Conservation (phyloP, 2,113 vertebrate species). For the Saguinus imperator region DNA sequence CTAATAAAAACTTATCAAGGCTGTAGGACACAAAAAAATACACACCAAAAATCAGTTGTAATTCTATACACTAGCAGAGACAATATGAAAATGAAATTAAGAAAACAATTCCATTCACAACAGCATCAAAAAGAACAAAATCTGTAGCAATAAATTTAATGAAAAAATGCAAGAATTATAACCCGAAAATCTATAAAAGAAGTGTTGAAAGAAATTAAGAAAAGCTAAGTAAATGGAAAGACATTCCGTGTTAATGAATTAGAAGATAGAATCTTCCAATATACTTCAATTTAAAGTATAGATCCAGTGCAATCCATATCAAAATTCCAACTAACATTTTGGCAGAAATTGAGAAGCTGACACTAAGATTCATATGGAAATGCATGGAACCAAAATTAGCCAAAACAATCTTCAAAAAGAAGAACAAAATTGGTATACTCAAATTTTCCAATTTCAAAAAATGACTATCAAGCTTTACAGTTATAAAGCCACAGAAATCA, state of each 20-base stretch:
- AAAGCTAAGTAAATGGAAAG: background rate
- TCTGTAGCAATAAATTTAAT: background rate
- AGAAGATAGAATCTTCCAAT: background rate
- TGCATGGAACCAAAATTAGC: background rate
- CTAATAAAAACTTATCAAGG: background rate
- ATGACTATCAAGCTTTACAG: background rate
- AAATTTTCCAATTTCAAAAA: background rate
- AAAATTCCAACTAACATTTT: background rate
- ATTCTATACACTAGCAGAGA: background rate
- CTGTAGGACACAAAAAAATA: background rate
- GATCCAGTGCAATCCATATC: background rate
- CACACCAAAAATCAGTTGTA: background rate
- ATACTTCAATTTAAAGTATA: background rate
- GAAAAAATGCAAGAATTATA: background rate
- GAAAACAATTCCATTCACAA: background rate
- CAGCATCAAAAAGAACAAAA: background rate
- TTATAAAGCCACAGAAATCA: background rate
- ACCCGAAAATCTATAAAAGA: background rate
- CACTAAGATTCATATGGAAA: background rate
- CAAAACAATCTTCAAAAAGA: background rate
- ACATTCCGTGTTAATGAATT: background rate
- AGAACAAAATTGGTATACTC: background rate
- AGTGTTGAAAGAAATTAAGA: background rate
- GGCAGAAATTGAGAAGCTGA: background rate
- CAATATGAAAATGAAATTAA: background rate